Base-by-base conservation (phyloP, 1,140 invertebrate species). In the Zaprionus ghesquierei region DNA sequence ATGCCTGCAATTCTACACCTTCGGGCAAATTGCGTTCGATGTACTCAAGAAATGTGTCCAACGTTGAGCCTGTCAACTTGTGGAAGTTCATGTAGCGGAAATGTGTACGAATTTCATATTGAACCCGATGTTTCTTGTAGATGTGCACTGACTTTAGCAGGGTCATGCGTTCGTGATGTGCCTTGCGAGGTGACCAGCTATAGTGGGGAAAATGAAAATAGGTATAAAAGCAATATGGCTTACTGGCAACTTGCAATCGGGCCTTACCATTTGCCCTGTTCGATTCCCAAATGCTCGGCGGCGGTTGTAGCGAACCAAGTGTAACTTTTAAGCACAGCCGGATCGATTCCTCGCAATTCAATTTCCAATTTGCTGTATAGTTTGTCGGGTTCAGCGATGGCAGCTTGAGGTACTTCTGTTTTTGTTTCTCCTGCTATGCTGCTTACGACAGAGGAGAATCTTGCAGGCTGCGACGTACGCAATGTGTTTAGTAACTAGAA, bases 11-110 rank as follows among this genome's bases (percentile, higher is more conserved):
- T 18, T 97, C 96, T 53, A 99, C 96, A 61, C 98, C 98, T 94
- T 99, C 99, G 0, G 99, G 99, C 70, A 99, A 93, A 94, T 99
- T 99, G 77, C 98, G 94, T 92, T 99, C 95, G 62, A 99, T 95
- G 92, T 99, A 99, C 92, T 99, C 99, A 27, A 99, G 93, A 92
- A 97, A 98, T 20, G 98, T 99, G 75, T 98, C 97, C 51, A 98
- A 95, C 20, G 98, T 99, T 8, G 98, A 99, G 18, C 97, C 98
- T 2, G 99, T 99, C 3, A 99, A 89, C 77, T 95, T 94, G 69
- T 95, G 93, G 53, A 98, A 95, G 89, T 97, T 94, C 77, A 99
- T 94, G 85, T 96, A 96, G 65, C 95, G 94, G 92, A 96, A 98
- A 92, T 99, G 97, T 10, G 98, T 99, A 85, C 98, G 94, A 4